Percentiles rank a stretch among this genome's conserved stretches.
Evolutionary conservation across 2,797 vertebrate species (phyloP).

Genomic region (Trachops cirrhosus): DNA sequence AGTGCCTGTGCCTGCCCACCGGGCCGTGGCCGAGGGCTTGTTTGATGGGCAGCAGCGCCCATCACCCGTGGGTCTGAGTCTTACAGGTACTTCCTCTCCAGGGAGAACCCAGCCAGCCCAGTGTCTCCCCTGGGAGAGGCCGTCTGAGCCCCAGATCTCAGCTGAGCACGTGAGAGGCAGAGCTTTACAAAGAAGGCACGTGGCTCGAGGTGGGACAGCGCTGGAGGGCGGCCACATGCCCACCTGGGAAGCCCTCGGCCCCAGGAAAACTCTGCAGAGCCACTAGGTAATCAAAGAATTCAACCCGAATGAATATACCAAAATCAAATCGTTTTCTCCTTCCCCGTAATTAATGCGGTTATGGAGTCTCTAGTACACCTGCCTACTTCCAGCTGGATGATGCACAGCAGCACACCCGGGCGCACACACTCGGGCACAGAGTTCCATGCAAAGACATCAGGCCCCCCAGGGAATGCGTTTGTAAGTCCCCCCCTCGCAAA

Average conservation of each 20-base stretch:
- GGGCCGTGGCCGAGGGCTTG: neutral
- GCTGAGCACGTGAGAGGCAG: neutral
- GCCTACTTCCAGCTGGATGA: neutral
- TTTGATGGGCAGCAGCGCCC: neutral
- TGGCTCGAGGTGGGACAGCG: neutral
- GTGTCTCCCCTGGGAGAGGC: neutral
- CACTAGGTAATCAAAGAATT: neutral
- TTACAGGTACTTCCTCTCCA: neutral
- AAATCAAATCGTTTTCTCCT: neutral
- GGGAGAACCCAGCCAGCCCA: neutral
- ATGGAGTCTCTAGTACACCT: fast-evolving
- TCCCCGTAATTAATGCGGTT: neutral
- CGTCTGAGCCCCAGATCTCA: neutral
- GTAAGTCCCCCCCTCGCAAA: neutral
- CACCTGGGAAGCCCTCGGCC: neutral
- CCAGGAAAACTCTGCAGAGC: neutral
- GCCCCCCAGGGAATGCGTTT: neutral
- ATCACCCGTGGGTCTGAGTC: neutral
- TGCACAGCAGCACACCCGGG: neutral
- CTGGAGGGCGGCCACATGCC: neutral
- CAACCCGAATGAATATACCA: neutral
- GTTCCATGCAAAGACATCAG: neutral
- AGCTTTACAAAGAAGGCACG: neutral
- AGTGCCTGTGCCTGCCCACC: neutral
- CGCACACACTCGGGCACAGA: neutral